Conservation (phyloP, 2,113 vertebrate species). For the Astatoreochromis straeleni region DNA sequence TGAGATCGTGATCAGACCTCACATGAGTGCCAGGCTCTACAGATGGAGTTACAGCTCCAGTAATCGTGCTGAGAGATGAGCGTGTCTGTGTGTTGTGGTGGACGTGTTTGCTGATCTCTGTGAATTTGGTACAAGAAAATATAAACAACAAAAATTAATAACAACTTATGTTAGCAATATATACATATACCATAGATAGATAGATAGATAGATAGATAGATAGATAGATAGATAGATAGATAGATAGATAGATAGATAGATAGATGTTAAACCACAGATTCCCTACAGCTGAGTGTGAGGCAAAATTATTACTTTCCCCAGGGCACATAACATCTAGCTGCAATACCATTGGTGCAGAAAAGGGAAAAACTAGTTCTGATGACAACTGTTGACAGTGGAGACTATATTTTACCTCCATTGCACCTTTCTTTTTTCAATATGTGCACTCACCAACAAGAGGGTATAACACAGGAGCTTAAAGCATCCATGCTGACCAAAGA, state of each 20-base stretch:
- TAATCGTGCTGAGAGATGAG: background rate
- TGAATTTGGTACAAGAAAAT: background rate
- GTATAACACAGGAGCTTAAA: background rate
- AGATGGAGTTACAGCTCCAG: slow-evolving; percentile 19
- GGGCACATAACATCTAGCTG: background rate
- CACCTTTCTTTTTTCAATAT: background rate
- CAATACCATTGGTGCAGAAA: background rate
- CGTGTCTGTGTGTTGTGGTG: background rate
- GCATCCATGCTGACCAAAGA: background rate
- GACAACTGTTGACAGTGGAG: background rate
- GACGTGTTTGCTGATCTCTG: background rate
- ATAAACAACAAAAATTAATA: background rate
- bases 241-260: background rate
- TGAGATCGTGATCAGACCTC: slow-evolving; percentile 44
- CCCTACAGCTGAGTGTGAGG: background rate
- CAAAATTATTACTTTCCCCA: background rate
- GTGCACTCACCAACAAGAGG: background rate
- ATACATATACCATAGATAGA: background rate
- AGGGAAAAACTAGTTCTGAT: background rate
- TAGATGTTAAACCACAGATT: background rate
- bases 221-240: background rate
- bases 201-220: background rate
- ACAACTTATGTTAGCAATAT: background rate
- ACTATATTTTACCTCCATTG: background rate
- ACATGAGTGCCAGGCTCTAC: slow-evolving; percentile 23